A percentile compares a stretch with the other conserved stretches of the same genome.
Conservation (phyloP, 2,888 invertebrate genomes). For the Spodoptera exigua region DNA sequence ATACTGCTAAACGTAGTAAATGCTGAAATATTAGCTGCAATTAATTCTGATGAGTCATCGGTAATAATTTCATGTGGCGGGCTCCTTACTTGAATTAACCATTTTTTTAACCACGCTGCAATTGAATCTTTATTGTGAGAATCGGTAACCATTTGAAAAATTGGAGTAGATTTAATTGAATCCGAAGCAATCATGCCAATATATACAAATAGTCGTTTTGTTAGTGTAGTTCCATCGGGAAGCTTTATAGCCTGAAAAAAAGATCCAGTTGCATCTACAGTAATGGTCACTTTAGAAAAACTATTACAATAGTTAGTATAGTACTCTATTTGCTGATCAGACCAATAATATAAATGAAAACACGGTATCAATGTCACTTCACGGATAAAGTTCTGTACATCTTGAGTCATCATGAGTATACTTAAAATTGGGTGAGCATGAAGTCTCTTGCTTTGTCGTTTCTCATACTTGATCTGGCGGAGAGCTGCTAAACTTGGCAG, state of each 20-base stretch:
- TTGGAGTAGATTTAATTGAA: constrained; percentile 39
- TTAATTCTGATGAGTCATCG: constrained; percentile 41
- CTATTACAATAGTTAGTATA: constrained; percentile 37
- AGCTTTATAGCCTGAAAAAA: constrained; percentile 40
- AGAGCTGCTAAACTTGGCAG: constrained; percentile 43
- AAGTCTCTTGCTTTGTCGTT: constrained; percentile 42
- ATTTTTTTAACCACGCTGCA: constrained; percentile 44
- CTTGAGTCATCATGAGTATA: constrained; percentile 43
- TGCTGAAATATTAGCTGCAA: constrained; percentile 40
- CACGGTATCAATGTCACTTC: constrained; percentile 43
- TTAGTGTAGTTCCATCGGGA: constrained; percentile 41
- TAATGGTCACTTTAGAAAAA: constrained; percentile 43
- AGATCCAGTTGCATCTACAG: constrained; percentile 49
- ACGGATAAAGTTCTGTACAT: constrained; percentile 43
- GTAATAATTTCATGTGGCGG: constrained; percentile 48
- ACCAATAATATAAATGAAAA: constrained; percentile 49
- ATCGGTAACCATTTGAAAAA: constrained; percentile 49
- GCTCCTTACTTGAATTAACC: constrained; percentile 39
- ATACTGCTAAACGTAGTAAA: constrained; percentile 37
- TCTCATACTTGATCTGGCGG: constrained; percentile 42
- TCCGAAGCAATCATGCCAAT: constrained; percentile 42
- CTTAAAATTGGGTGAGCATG: constrained; percentile 43
- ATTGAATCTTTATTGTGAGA: constrained; percentile 44
- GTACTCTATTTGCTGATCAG: constrained; percentile 48
- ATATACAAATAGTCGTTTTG: constrained; percentile 47